Conservation (phyloP, 2,113 vertebrate genomes). For the Pardalotus punctatus region DNA sequence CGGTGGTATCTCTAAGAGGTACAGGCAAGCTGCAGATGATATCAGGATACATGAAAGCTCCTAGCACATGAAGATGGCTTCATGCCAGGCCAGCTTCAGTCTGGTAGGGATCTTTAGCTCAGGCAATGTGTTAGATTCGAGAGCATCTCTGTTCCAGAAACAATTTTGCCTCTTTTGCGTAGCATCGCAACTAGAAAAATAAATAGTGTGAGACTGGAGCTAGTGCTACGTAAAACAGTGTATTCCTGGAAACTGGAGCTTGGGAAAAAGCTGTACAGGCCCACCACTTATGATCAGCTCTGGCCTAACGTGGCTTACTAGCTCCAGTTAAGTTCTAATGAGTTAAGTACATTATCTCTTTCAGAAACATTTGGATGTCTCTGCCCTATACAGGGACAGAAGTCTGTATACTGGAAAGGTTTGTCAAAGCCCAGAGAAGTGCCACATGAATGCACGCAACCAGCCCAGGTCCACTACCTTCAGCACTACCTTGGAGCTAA, state of each 20-base stretch:
- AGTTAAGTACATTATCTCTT: background rate
- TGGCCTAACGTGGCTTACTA: background rate
- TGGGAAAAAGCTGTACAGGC: background rate
- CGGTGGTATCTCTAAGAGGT: background rate
- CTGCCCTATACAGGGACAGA: background rate
- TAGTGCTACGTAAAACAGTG: background rate
- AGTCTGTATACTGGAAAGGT: background rate
- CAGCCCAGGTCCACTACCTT: background rate
- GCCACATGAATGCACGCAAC: background rate
- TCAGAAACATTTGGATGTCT: constrained; percentile 5
- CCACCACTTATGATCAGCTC: background rate
- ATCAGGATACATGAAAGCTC: background rate
- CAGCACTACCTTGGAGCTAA: background rate
- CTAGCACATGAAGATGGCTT: background rate
- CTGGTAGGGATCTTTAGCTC: background rate
- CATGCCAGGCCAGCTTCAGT: background rate
- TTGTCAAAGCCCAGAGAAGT: background rate
- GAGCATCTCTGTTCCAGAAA: constrained; percentile 16
- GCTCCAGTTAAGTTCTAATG: background rate
- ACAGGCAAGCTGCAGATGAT: constrained; percentile 23
- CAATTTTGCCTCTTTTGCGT: background rate
- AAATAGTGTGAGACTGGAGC: background rate
- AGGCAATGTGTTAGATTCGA: background rate
- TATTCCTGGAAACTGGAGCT: background rate
- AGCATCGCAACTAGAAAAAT: background rate